A percentile compares a stretch with the other conserved stretches of the same genome.
Conservation (phyloP, 1,140 invertebrate species). For the Nasonia vitripennis region DNA sequence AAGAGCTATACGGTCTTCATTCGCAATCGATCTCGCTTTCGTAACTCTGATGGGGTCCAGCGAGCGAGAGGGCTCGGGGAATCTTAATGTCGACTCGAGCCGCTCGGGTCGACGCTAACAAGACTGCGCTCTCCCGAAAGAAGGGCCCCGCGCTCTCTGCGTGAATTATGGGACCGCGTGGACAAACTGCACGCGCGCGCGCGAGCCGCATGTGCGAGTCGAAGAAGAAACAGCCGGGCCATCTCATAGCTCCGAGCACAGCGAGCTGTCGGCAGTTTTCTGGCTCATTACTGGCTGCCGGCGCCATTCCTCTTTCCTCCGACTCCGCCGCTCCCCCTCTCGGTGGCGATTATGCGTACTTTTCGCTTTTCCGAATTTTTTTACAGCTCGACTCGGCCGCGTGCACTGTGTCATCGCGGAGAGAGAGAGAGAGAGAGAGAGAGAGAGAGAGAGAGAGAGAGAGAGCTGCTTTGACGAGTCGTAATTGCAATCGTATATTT, state of each 20-base stretch:
- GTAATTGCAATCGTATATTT: slow-evolving; percentile 29
- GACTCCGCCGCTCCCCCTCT: neutral
- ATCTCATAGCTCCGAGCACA: slow-evolving; percentile 57
- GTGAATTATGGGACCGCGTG: slow-evolving; percentile 69
- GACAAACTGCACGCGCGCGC: slow-evolving; percentile 42
- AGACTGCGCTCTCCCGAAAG: slow-evolving; percentile 54
- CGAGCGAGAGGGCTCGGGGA: slow-evolving; percentile 26
- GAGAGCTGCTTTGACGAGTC: slow-evolving; percentile 17
- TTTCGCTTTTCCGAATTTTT: neutral
- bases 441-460: neutral
- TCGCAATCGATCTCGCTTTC: neutral
- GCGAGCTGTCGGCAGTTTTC: slow-evolving; percentile 74
- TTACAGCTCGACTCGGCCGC: neutral
- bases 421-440: neutral
- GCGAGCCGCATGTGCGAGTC: slow-evolving; percentile 1
- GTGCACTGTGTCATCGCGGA: neutral
- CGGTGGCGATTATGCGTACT: neutral
- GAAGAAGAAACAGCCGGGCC: slow-evolving; percentile 60
- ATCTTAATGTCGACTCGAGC: slow-evolving; percentile 36
- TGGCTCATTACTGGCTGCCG: slow-evolving; percentile 72
- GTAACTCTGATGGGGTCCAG: neutral
- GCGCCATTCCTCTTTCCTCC: slow-evolving; percentile 67
- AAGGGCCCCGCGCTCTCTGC: slow-evolving; percentile 45
- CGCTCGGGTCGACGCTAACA: slow-evolving; percentile 61
- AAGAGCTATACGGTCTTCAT: neutral